phyloP scores from a whole-genome alignment of 23 tunicate genomes.

The Styela clava region DNA sequence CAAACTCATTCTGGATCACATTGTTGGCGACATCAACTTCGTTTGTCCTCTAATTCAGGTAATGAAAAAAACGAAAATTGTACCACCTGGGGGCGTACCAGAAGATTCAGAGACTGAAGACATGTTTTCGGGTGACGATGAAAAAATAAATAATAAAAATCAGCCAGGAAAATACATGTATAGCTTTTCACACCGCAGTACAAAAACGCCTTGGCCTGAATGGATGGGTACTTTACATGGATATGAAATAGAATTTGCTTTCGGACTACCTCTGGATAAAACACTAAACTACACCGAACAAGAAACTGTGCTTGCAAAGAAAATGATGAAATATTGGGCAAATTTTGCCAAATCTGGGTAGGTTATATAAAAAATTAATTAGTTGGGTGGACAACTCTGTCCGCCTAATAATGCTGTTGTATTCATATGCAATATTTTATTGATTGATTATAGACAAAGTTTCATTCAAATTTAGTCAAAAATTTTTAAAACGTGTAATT shows the following conservation, averaged over 20 bases:
- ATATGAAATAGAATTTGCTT: conserved; percentile 85
- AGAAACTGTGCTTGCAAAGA: conserved; percentile 38
- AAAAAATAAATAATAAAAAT: background rate
- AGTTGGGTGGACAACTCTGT: background rate
- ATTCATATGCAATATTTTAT: background rate
- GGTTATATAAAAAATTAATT: background rate
- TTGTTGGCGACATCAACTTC: conserved; percentile 78
- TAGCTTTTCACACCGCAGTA: conserved; percentile 66
- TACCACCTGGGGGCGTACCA: background rate
- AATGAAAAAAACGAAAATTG: conserved; percentile 2
- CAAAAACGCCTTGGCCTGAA: conserved; percentile 85
- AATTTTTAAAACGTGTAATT: too few species aligned
- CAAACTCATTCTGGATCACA: conserved; percentile 54
- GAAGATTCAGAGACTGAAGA: conserved; percentile 2
- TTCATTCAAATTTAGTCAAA: too few species aligned
- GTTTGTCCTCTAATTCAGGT: conserved; percentile 62
- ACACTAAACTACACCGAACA: conserved; percentile 32
- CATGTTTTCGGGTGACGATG: background rate
- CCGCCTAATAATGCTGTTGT: background rate
- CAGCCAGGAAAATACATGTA: conserved; percentile 31
- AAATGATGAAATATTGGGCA: conserved; percentile 73
- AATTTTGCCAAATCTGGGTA: conserved; percentile 88
- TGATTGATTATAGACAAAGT: too few species aligned
- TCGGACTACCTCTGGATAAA: conserved; percentile 58
- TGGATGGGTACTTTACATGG: conserved; percentile 99